Evolutionary conservation across 2,888 invertebrate genomes (phyloP).

Genomic region (Pristionchus exspectatus): DNA sequence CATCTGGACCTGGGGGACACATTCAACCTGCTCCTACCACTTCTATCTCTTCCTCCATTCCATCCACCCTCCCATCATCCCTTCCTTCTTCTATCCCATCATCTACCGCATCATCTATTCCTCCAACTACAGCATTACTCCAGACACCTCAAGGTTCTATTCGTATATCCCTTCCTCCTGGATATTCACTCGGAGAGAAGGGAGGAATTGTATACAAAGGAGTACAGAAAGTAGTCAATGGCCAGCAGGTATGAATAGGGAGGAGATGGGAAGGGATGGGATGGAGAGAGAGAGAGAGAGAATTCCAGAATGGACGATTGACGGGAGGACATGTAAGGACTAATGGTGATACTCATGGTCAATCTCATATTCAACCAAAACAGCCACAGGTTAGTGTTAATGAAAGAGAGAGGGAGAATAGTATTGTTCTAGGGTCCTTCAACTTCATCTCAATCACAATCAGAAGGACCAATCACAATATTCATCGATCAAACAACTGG

Average conservation of each 20-base stretch:
- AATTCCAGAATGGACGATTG: neutral
- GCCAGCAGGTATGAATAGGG: neutral
- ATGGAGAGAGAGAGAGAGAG: neutral
- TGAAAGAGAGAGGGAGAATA: neutral
- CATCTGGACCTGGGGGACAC: neutral
- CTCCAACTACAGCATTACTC: neutral
- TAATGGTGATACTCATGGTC: neutral
- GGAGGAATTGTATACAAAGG: neutral
- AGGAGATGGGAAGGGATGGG: neutral
- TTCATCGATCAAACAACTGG: constrained; percentile 17
- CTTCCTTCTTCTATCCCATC: no score
- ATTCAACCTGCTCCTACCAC: neutral
- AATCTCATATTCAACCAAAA: neutral
- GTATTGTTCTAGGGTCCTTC: neutral
- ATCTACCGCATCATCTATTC: no score
- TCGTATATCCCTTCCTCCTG: neutral
- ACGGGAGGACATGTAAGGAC: neutral
- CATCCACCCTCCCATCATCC: neutral
- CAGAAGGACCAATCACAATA: neutral
- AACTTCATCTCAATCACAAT: neutral
- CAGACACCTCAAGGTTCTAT: neutral
- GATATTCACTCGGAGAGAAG: neutral
- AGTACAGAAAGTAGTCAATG: neutral
- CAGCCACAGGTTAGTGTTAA: neutral
- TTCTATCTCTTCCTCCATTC: neutral